Base-by-base conservation (phyloP, 2,888 invertebrate species). In the Brachypalpus laphriformis region DNA sequence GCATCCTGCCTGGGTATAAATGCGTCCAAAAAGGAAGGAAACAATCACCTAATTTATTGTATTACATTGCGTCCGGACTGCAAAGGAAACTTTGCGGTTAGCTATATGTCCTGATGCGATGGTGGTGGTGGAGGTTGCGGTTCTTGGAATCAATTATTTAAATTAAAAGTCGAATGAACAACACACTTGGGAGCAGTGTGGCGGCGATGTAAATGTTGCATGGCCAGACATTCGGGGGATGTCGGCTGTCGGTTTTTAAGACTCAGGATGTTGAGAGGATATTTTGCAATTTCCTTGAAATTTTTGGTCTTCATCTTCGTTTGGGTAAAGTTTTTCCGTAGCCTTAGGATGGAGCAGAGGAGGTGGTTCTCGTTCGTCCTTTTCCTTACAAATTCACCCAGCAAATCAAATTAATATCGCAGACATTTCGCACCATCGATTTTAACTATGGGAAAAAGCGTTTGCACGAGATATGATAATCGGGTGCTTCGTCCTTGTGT, bases 391-490 rank as follows among this genome's bases (percentile, higher is more conserved):
- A 68, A 68, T 37, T 59, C 63, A 42, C 34, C 61, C 71, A 81
- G 75, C 85, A 85, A 85, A 85, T 85, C 85, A 85, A 85, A 85
- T 85, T 85, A 85, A 85, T 85, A 81, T 85, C 71, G 51, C 81
- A 85, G 85, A 85, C 85, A 75, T 81, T 85, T 85, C 81, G 85
- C 81, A 81, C 85, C 85, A 85, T 85, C 85, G 85, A 85, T 76
- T 85, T 85, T 85, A 81, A 85, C 75, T 85, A 76, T 85, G 81
- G 81, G 81, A 81, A 85, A 70, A 80, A 75, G 59, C 65, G 28
- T 70, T 71, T 61, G 40, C 42, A 42, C 11, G 47, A 61, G 45
- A 66, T 85, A 85, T 81, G 85, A 71, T 85, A 85, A 81, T 85
- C 85, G 85, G 59, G 45, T 71, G 34, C 59, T 72, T 72, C 72